Base-by-base conservation (phyloP, 2,888 invertebrate genomes). In the Geotrupes spiniger region DNA sequence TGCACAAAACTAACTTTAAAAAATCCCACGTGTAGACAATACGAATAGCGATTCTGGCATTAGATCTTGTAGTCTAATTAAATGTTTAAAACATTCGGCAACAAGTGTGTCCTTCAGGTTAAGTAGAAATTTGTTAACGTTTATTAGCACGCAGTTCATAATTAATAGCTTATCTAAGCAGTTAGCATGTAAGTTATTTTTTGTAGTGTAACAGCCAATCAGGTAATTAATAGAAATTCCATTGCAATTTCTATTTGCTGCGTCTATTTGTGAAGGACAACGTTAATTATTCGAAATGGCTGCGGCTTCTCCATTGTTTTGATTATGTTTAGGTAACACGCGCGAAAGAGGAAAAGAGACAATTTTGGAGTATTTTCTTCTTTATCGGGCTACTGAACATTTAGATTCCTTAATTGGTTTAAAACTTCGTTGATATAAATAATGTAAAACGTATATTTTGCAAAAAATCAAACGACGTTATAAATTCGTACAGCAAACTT, bases 101-200 rank as follows among this genome's bases (percentile, higher is more conserved):
- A 63, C 61, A 63, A 59, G 52, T 58, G 50, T 59, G 62, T 61
- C 64, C 63, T 66, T 66, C 63, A 58, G 45, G 31, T 53, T 57
- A 63, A 65, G 64, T 64, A 62, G 63, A 63, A 59, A 60, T 60
- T 62, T 57, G 61, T 64, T 64, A 58, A 57, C 65, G 62, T 59
- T 53, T 51, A 63, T 66, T 66, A 65, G 60, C 63, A 56, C 48
- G 14, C 21, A 42, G 39, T 36, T 56, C 53, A 54, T 64, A 65
- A 66, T 64, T 64, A 65, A 66, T 65, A 59, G 64, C 61, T 66
- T 64, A 65, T 64, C 64, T 64, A 64, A 64, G 52, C 55, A 53
- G 56, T 64, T 64, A 63, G 60, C 62, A 51, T 52, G 43, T 51
- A 39, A 39, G 38, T 21, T 46, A 33, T 33, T 36, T 27, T 49